Conservation (phyloP, 2,888 invertebrate genomes). For the Tortrix viridana region DNA sequence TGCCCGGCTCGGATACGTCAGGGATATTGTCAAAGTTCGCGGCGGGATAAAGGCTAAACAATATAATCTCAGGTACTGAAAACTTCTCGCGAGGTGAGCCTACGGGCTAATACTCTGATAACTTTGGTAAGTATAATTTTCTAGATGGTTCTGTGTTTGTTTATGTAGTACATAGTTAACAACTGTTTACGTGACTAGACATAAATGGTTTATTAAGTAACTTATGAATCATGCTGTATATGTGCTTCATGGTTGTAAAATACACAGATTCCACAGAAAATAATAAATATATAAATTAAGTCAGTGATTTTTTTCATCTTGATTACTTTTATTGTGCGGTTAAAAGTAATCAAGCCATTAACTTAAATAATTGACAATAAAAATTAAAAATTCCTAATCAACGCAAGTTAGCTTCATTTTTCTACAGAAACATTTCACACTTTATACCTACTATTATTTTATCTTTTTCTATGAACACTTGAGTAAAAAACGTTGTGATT, state of each 20-base stretch:
- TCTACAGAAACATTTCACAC: slow-evolving; percentile 11
- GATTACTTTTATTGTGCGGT: no score
- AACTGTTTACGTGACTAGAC: not conserved
- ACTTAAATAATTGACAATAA: no score
- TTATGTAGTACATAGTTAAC: not conserved
- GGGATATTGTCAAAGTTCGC: slow-evolving; percentile 78
- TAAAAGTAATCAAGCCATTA: no score
- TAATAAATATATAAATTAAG: no score
- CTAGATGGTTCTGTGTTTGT: slow-evolving; percentile 2
- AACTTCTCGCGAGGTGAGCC: slow-evolving; percentile 40
- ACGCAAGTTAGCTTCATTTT: not conserved
- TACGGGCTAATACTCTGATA: slow-evolving; percentile 26
- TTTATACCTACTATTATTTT: not conserved
- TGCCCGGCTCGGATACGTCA: slow-evolving; percentile 65
- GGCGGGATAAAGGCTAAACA: slow-evolving; percentile 68
- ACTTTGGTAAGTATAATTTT: slow-evolving; percentile 26
- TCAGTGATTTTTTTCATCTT: no score
- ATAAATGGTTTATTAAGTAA: no score
- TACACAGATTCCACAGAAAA: no score
- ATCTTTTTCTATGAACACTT: slow-evolving; percentile 13
- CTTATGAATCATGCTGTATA: no score
- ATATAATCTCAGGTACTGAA: slow-evolving; percentile 58
- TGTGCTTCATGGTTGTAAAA: no score
- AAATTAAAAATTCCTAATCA: not conserved
- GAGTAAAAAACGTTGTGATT: slow-evolving; percentile 39